Evolutionary conservation across 2,113 vertebrate species (phyloP).

Genomic region (Misgurnus mizolepis): DNA sequence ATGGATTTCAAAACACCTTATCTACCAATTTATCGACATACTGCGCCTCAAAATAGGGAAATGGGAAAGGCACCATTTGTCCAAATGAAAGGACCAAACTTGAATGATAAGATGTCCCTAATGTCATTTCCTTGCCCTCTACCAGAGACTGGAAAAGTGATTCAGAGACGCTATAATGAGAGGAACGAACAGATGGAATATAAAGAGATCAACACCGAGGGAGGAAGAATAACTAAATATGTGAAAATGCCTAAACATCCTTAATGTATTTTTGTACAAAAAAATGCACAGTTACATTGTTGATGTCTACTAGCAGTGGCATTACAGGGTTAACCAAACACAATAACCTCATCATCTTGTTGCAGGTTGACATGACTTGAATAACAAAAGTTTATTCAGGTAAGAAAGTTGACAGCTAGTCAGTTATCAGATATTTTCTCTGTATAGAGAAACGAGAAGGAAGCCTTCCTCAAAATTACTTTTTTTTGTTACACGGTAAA

Average conservation of each 20-base stretch:
- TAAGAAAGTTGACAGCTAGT: too few species aligned
- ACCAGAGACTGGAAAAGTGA: conserved; percentile 35
- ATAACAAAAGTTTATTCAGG: too few species aligned
- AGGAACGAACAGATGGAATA: conserved; percentile 57
- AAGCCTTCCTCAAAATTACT: too few species aligned
- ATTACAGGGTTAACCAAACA: too few species aligned
- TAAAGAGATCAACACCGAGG: conserved; percentile 64
- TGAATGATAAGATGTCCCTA: conserved; percentile 10
- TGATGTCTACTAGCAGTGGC: too few species aligned
- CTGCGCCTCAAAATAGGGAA: background rate
- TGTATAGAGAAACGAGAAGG: too few species aligned
- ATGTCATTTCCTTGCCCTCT: conserved; percentile 40
- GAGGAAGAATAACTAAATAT: conserved; percentile 67
- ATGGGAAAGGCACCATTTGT: background rate
- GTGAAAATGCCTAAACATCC: conserved; percentile 56
- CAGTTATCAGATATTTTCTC: too few species aligned
- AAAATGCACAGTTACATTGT: too few species aligned
- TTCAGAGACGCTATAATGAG: conserved; percentile 51
- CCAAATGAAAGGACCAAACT: background rate
- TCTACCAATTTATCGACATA: too few species aligned
- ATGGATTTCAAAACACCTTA: background rate
- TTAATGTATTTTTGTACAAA: background rate
- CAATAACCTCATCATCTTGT: too few species aligned
- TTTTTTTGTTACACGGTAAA: too few species aligned
- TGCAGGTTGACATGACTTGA: too few species aligned